Evolutionary conservation across 1,140 invertebrate species (phyloP), one percentile per base, ranked within the genome.

Genomic region (Piezodorus guildinii): DNA sequence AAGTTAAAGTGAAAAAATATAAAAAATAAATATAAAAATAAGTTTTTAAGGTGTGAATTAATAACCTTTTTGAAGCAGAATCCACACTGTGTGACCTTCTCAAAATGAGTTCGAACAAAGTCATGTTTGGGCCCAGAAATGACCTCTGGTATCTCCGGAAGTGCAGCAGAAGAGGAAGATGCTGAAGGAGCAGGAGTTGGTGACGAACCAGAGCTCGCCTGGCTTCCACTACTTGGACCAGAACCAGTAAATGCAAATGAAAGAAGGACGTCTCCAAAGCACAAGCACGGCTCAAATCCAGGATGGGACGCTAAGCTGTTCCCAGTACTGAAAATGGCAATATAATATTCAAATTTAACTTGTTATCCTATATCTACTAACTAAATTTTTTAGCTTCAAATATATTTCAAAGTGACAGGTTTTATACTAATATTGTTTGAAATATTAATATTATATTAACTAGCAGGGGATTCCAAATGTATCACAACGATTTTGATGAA

Each of bases 11-110:
- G n/a, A n/a, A n/a, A n/a, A n/a, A n/a, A n/a, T n/a, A n/a, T n/a
- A n/a, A n/a, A n/a, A n/a, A n/a, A n/a, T n/a, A n/a, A n/a, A n/a
- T n/a, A n/a, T n/a, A n/a, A n/a, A n/a, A n/a, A n/a, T n/a, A n/a
- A n/a, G n/a, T n/a, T n/a, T n/a, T n/a, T n/a, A n/a, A n/a, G n/a
- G n/a, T n/a, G n/a, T n/a, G n/a, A n/a, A n/a, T n/a, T 39, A 39
- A 30, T 64, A 71, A 91, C 89, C 83, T 94, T 95, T 73, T 93
- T 93, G 65, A 87, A 84, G 76, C 91, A 94, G 74, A 92, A 94
- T 73, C 92, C 86, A 72, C 91, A 94, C 70, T 90, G 88, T 1
- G 90, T 92, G 8, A 86, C 87, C 67, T 88, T 79, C 69, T 90
- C 83, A 71, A 94, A 94, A 74, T 93, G 90, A 6, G 88, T 91